Base-by-base conservation (phyloP, 2,797 vertebrate species). In the Margarornis squamiger region DNA sequence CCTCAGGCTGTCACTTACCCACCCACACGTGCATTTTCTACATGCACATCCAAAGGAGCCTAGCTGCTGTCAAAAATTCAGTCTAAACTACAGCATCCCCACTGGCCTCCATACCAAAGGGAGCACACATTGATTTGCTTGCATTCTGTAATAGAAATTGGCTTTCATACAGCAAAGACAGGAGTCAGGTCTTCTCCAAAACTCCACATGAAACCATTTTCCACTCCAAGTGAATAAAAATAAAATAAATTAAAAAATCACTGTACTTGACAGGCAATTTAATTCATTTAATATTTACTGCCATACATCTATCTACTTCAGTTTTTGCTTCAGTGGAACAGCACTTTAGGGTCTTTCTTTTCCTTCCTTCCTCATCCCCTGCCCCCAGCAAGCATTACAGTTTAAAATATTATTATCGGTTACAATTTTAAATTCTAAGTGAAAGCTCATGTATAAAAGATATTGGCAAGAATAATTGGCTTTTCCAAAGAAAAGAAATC, bases 401-500 rank as follows among this genome's bases (percentile, higher is more conserved):
- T 96, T 96, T 57, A 86, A 95, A 94, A 92, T 43, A 34, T 46
- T 65, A 87, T 88, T 86, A 59, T 45, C 91, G 29, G 90, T 92
- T 55, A 92, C 88, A 89, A 91, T 86, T 93, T 92, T 73, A 94
- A 96, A 88, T 95, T 93, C 72, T 91, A 95, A 94, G 70, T 70
- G 46, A 93, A 95, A 63, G 41, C 39, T 87, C 43, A 86, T 95
- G 94, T 94, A 96, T 97, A 97, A 97, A 97, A 97, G 79, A 89
- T 88, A 94, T 12, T 86, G 87, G 92, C 71, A 97, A 95, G 76
- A 96, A 77, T 90, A 97, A 97, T 2, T 97, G 96, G 91, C 84
- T 97, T 96, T 96, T 95, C 86, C 88, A 95, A 95, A 92, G 51
- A 90, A 96, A 96, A 96, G 46, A 97, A 92, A 97, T 95, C 87